Conservation (phyloP, 1,140 invertebrate genomes). For the Apis cerana region DNA sequence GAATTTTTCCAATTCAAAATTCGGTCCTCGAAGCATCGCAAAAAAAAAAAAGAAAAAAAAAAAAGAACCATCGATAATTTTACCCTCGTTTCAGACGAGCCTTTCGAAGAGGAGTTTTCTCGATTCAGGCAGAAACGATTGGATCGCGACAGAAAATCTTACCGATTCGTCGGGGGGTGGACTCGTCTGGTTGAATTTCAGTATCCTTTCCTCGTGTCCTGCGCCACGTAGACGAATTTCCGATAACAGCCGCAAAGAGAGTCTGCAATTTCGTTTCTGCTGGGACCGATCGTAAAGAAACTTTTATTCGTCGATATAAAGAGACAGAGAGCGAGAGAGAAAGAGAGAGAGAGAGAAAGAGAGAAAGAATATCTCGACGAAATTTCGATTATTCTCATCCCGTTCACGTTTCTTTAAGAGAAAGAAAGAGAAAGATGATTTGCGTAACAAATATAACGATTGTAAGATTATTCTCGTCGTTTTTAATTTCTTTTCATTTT, state of each 20-base stretch:
- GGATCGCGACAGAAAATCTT: slow-evolving; percentile 35
- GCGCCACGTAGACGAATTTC: not conserved
- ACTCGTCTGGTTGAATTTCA: not conserved
- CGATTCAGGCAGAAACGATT: not conserved
- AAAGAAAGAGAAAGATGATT: not conserved
- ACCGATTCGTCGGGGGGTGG: slow-evolving; percentile 46
- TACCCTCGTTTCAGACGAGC: not conserved
- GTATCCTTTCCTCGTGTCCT: slow-evolving; percentile 23
- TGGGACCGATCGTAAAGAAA: slow-evolving; percentile 22
- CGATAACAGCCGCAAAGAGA: slow-evolving; percentile 21
- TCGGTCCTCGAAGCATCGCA: not conserved
- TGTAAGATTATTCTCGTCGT: not conserved
- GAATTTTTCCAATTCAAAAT: not conserved
- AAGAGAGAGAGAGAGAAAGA: not conserved
- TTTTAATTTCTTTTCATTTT: too few relatives aligned
- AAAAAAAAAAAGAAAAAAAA: too few relatives aligned
- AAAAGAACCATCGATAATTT: not conserved
- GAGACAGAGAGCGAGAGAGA: not conserved
- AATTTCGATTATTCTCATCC: slow-evolving; percentile 9
- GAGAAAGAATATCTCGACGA: not conserved
- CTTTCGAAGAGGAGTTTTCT: not conserved
- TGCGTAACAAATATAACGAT: too few relatives aligned
- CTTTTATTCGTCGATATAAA: not conserved
- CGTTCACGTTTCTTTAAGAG: not conserved
- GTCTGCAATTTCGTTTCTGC: slow-evolving; percentile 4